These are phyloP conservation scores for Melierax canorus DNA, from an alignment of 2,113 vertebrate genomes.

Conservation along the genomic window DNA sequence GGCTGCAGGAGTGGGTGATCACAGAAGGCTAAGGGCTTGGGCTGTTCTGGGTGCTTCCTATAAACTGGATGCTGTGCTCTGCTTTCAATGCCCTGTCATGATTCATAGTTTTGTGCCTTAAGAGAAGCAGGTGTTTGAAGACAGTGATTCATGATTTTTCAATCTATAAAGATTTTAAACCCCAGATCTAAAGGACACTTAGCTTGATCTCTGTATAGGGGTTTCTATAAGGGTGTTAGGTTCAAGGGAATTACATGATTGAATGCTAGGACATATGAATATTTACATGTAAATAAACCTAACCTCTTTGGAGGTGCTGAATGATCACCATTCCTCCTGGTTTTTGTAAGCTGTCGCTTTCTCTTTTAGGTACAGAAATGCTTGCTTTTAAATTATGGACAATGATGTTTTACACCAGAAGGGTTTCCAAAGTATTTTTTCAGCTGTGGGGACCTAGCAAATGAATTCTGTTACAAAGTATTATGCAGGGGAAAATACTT, in stretches of 20 bases:
- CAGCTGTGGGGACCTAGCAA: background rate
- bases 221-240: background rate
- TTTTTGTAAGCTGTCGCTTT: background rate
- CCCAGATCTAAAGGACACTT: background rate
- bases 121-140: background rate
- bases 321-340: background rate
- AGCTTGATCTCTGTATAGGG: background rate
- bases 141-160: background rate
- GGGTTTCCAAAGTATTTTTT: background rate
- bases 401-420: background rate
- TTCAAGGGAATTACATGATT: background rate
- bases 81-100: background rate
- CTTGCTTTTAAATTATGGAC: background rate
- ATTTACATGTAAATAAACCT: background rate
- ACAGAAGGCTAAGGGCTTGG: background rate
- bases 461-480: background rate
- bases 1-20: background rate
- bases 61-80: background rate
- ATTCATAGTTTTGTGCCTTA: background rate
- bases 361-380: background rate
- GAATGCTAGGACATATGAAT: background rate
- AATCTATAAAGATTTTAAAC: background rate
- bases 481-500: background rate
- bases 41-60: background rate
- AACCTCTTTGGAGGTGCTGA: background rate